Evolutionary conservation across 2,113 vertebrate species (phyloP), one percentile per base, ranked within the genome.

Genomic region (Pluvianellus socialis): DNA sequence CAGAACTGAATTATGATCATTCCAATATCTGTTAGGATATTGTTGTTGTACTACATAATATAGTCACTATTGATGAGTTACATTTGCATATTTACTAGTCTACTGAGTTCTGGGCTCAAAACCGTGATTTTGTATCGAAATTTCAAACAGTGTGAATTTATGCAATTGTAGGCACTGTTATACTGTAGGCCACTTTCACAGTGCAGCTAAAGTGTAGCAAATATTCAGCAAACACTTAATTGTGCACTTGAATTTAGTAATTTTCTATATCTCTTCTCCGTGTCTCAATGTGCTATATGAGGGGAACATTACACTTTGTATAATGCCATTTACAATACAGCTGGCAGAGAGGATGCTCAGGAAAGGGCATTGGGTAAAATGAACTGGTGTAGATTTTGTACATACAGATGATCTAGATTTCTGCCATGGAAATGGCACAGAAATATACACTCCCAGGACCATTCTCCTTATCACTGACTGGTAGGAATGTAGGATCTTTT

Each of bases 251-350:
- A 79, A 85, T n/a, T 5, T 15, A 47, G 4, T 3, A 8, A 24
- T 85, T 73, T 84, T 70, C 40, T 44, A 0, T 22, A 6, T 47
- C 4, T 50, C 24, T 50, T 52, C 4, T 88, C 5, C 11, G 3
- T 32, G 27, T 79, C 45, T 22, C 33, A 56, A 1, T 0, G 0
- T 44, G 11, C 5, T 1, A 0, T 27, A 44, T 7, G 21, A 88
- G 52, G 15, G 21, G 14, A 68, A 18, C 13, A 53, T 45, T 42
- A 18, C 8, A n/a, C 5, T 26, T n/a, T 26, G 8, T 23, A 6
- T 44, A 81, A 35, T 10, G 7, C 55, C 63, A 53, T 20, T 38
- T 30, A 30, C 12, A 40, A 26, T 45, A 24, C 5, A 68, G 2
- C 3, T 74, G 27, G 26, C 38, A 32, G 13, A 77, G n/a, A 85